Evolutionary conservation across 2,888 invertebrate genomes (phyloP), one percentile per base, ranked within the genome.

Genomic region (Deilephila porcellus): DNA sequence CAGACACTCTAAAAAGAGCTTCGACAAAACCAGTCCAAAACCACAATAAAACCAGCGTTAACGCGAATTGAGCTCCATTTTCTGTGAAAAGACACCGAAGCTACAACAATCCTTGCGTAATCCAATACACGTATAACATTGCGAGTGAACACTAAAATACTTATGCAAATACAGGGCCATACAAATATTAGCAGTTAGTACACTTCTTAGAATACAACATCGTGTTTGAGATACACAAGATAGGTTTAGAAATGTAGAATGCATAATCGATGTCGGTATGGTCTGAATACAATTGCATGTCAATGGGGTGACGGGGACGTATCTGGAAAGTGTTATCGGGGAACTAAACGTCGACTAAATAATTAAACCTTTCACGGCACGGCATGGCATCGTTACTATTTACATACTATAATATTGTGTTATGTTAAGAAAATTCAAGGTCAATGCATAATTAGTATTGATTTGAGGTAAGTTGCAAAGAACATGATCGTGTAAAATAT

Each of bases 61-160:
- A 29, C 60, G 52, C 76, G 80, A 84, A 85, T 79, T 76, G 67
- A 72, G 76, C 60, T 63, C 73, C 72, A 71, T 81, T 81, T 86
- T 83, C 81, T 76, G 37, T 73, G 79, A 84, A 76, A 78, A 70
- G 67, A 75, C 76, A 74, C 74, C 71, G 74, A 56, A 70, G n/a
- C 73, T 73, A 76, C 74, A 77, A 77, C 70, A 74, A 76, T 75
- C 72, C 74, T 81, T 80, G 78, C 81, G 81, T 81, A 83, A 83
- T 77, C 74, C 74, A 74, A 76, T 77, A 74, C 75, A 79, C 77
- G 77, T 76, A 73, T 74, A 80, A 79, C 73, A 80, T 80, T 80
- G 77, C 80, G 62, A 73, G 60, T 29, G 59, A 74, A 73, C 73
- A 75, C 80, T 79, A 80, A 85, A 80, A 78, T 77, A 74, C 79